Base-by-base conservation (phyloP, 2,113 vertebrate species). In the Butorides virescens region DNA sequence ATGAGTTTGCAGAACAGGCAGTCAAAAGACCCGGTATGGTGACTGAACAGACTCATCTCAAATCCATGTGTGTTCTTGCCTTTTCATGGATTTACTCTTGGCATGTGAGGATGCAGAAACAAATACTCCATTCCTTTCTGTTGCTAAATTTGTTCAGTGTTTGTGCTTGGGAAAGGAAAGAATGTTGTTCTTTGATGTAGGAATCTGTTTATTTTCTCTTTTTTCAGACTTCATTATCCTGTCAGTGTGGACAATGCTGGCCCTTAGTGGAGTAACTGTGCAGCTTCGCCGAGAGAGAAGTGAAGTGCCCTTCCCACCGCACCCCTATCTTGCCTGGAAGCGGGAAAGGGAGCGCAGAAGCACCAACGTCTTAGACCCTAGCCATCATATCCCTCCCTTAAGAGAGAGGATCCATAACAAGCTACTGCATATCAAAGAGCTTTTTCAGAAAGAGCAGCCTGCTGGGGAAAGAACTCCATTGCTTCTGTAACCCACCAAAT, bases 281-380 rank as follows among this genome's bases (percentile, higher is more conserved):
- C 99, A 99, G 98, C 98, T 99, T 13, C 98, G 98, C 80, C 97
- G 98, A 20, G 99, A 99, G 93, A 98, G 98, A 44, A 97, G 97
- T 0, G 97, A 97, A 9, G 98, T 99, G 0, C 98, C 98, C 68
- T 99, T 99, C 97, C 99, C 99, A 0, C 98, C 99, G 2, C 99
- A 99, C 78, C 99, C 99, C 0, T 99, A 99, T 65, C 93, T 99
- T 77, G 88, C 98, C 96, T 99, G 99, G 99, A 98, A 98, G 79
- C 98, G 98, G 55, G 99, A 99, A 32, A 98, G 98, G 25, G 99
- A 99, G 46, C 98, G 99, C 8, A 99, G 99, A n/a, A 98, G 98
- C 53, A 99, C 99, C 15, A 99, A 99, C 88, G 97, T 99, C 42
- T 97, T 99, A 88, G 99, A 99, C 93, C 99, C 99, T 11, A 99